A percentile compares a stretch with the other conserved stretches of the same genome.
Evolutionary conservation across 2,797 vertebrate genomes (phyloP).

Genomic region (Coranthus polyacanthus): DNA sequence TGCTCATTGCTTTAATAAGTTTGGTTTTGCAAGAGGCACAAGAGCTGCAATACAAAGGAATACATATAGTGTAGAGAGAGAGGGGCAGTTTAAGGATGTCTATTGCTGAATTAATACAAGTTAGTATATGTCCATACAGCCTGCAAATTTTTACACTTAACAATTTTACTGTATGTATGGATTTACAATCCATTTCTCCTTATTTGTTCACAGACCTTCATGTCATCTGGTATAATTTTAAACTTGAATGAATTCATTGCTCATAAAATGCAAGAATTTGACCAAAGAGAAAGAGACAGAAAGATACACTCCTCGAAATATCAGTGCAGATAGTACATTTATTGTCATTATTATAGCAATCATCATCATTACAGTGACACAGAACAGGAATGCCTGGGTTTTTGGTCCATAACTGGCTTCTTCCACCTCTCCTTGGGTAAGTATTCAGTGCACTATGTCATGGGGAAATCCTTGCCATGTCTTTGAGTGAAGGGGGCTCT

Average conservation of each 20-base stretch:
- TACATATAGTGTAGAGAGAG: too few relatives aligned
- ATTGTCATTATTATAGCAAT: conserved; percentile 50
- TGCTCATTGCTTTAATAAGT: too few relatives aligned
- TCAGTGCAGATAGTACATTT: conserved; percentile 12
- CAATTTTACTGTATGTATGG: too few relatives aligned
- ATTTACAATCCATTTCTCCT: too few relatives aligned
- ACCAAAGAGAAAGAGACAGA: background rate
- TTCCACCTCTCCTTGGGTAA: conserved; percentile 43
- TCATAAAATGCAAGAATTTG: background rate
- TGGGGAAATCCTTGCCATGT: conserved; percentile 62
- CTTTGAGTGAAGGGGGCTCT: conserved; percentile 55
- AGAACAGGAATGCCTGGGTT: conserved; percentile 44
- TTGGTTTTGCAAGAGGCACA: too few relatives aligned
- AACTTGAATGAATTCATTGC: background rate
- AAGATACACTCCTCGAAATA: conserved; percentile 3
- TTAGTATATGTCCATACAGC: too few relatives aligned
- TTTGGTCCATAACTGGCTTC: conserved; percentile 27
- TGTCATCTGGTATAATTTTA: background rate
- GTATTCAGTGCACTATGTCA: conserved; percentile 42
- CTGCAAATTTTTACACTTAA: too few relatives aligned
- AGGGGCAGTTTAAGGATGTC: too few relatives aligned
- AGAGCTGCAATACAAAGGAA: too few relatives aligned
- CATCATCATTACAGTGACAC: conserved; percentile 53
- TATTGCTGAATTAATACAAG: too few relatives aligned
- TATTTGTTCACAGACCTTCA: background rate